Evolutionary conservation across 2,888 invertebrate species (phyloP), one percentile per base, ranked within the genome.

Genomic region (Cephus sareptanus): DNA sequence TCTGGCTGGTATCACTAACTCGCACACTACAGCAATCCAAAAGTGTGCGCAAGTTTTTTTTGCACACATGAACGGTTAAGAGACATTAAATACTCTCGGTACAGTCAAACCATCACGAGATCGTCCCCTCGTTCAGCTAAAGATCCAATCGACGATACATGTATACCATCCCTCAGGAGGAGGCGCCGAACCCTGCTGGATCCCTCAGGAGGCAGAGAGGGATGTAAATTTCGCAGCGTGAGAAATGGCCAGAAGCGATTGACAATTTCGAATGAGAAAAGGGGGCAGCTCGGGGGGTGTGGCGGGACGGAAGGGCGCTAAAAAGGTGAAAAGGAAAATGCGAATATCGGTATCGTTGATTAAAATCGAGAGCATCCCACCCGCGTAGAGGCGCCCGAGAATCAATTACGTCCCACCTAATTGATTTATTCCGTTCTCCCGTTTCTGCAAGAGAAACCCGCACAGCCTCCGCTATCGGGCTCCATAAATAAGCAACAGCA

Each of bases 401-500:
- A 70, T 70, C 70, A 70, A 70, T 70, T 70, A 70, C 70, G 30
- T 30, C 30, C 70, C 31, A 12, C 33, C 70, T 70, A 70, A 70
- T 70, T 70, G 70, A 70, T 70, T 70, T 70, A 70, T 70, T 31
- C 33, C 74, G 75, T 78, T 77, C 75, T 77, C 81, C 69, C 79
- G 80, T 81, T 84, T 84, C 80, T 77, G 80, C 79, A 40, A 37
- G 76, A 75, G 75, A 71, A 34, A 74, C 79, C 79, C 79, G 70
- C n/a, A 2, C 30, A 70, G 70, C 70, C 33, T 15, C 33, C 84
- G 83, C 82, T 89, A 88, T 89, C 89, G 83, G 81, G 80, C 83
- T 85, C 84, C 87, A 84, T 89, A 89, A 89, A 88, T 88, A 88
- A 87, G 83, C 84, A 81, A 77, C 79, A 77, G 83, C 87, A 89